Base-by-base conservation (phyloP, 30 jellyfish, hydroid and myxozoan genomes). In the Aurelia sp. region DNA sequence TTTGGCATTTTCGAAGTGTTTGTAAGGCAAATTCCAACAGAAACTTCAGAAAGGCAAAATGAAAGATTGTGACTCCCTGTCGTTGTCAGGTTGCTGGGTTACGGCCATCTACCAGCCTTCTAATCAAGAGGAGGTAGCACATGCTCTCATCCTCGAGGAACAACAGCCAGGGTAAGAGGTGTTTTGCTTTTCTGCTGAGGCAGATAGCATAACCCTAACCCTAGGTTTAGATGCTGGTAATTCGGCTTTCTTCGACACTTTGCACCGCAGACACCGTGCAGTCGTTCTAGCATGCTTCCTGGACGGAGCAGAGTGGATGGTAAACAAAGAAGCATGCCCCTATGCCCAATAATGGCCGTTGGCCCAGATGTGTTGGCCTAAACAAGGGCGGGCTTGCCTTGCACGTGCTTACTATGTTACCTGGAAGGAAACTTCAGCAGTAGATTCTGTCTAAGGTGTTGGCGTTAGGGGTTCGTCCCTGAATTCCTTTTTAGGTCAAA, bases 381-480 rank as follows among this genome's bases (percentile, higher is more conserved):
- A 44, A 44, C 55, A 44, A 44, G 55, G 55, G 55, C 55, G 55
- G 8, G 55, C 55, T 44, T 7, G 55, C 55, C 77, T 31, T 27
- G 77, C 30, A 19, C 52, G 77, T 66, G 77, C 52, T 31, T 31
- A n/a, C 77, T 16, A 21, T 31, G 52, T 21, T n/a, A 17, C 52
- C 52, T 31, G 77, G 19, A 9, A 13, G 52, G 77, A 19, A 66
- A 31, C 77, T 21, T 66, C 77, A 31, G 37, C 37, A 66, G 17
- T 66, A 40, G 52, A 40, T 66, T 66, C 77, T 19, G 52, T 40
- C 37, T 40, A 66, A 16, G 12, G 52, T 21, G 77, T 66, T 66
- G 77, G 22, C 11, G 77, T 31, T 27, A 66, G 77, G 77, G 77
- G 77, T 66, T 66, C 30, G 77, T 66, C 77, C 77, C 77, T 9